phyloP scores from a whole-genome alignment of 1,140 invertebrate genomes.

The Rhopalosiphum padi region DNA sequence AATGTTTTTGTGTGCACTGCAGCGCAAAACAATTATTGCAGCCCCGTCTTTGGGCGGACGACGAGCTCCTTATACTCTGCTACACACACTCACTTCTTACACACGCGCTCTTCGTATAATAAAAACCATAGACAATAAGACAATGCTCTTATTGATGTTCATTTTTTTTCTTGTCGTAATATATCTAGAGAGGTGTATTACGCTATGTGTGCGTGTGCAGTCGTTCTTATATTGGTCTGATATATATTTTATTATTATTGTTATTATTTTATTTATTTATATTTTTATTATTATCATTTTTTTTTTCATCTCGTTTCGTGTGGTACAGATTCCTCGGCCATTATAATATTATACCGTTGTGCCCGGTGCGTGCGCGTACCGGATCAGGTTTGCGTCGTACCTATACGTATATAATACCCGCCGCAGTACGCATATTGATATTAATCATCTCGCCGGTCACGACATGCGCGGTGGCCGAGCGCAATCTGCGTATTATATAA shows the following conservation, averaged over 20 bases:
- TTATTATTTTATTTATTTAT: not conserved
- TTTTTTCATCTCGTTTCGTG: not conserved
- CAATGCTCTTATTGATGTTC: slow-evolving; percentile 16
- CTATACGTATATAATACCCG: not conserved
- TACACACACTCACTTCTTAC: not conserved
- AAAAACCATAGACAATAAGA: not conserved
- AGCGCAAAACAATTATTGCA: not conserved
- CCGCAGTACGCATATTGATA: not conserved
- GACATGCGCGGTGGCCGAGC: not conserved
- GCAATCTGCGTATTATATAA: not conserved
- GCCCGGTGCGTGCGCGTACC: not conserved
- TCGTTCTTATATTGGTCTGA: not conserved
- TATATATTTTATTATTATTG: slow-evolving; percentile 3
- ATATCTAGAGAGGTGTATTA: not conserved
- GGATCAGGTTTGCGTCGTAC: slow-evolving; percentile 1
- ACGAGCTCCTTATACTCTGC: not conserved
- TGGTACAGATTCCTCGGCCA: not conserved
- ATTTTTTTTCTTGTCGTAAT: not conserved
- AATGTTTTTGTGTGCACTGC: not conserved
- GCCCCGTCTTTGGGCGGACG: not conserved
- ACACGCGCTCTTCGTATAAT: not conserved
- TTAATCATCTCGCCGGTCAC: slow-evolving; percentile 29
- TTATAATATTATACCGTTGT: not conserved
- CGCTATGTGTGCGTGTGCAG: no score
- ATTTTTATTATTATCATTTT: not conserved